Evolutionary conservation across 2,797 vertebrate genomes (phyloP).

Genomic region (Propithecus deckenii): DNA sequence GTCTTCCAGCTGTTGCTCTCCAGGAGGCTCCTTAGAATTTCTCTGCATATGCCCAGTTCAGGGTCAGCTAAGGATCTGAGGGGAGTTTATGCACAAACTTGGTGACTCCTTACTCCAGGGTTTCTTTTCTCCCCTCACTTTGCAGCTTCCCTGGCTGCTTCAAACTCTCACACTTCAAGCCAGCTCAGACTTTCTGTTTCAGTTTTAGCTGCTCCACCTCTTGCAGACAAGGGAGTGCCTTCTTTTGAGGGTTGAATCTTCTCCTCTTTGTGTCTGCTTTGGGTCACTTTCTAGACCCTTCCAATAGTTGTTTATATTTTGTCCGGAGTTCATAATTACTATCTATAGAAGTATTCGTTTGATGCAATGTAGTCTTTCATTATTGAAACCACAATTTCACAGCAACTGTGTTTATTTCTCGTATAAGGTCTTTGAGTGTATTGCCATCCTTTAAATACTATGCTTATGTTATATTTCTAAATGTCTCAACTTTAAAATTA

Average conservation of each 20-base stretch:
- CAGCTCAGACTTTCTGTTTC: background rate
- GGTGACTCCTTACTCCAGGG: background rate
- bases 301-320: background rate
- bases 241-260: background rate
- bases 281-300: background rate
- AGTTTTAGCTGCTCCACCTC: background rate
- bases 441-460: background rate
- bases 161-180: background rate
- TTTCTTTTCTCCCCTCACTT: background rate
- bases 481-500: background rate
- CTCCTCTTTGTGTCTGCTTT: background rate
- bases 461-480: background rate
- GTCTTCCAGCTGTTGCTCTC: background rate
- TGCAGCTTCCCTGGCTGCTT: background rate
- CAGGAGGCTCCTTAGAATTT: background rate
- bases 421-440: background rate
- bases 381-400: conserved; percentile 29
- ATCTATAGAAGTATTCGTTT: background rate
- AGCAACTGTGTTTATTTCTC: conserved; percentile 9
- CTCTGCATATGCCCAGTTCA: background rate
- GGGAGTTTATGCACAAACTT: background rate
- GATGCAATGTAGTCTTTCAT: background rate
- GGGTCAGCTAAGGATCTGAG: background rate
- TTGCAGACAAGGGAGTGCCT: background rate
- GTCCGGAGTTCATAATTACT: background rate